Conservation (phyloP, 2,888 invertebrate genomes). For the Theodoxus fluviatilis region DNA sequence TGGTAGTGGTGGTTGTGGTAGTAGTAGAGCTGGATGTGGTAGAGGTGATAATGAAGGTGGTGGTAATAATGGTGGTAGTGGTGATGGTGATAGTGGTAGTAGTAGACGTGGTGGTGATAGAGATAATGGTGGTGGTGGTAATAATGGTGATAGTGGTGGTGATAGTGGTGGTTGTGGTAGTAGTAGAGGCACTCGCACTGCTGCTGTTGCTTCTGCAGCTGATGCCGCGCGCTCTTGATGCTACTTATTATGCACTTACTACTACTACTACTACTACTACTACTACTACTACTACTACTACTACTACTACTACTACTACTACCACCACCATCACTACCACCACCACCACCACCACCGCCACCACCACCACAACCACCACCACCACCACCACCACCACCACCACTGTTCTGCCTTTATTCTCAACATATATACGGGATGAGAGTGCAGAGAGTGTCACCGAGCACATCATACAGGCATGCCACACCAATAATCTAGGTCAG, state of each 20-base stretch:
- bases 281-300: neutral
- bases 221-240: neutral
- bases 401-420: no score
- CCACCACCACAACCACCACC: neutral
- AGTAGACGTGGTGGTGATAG: neutral
- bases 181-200: neutral
- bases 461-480: no score
- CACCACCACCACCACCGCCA: neutral
- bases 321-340: neutral
- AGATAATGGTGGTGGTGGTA: neutral
- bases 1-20: constrained; percentile 15
- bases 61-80: constrained; percentile 1
- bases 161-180: neutral
- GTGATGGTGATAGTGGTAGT: neutral
- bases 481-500: no score
- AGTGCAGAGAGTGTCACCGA: no score
- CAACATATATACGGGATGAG: no score
- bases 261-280: neutral
- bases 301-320: neutral
- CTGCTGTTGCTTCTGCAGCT: neutral
- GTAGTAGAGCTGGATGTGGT: constrained; percentile 6
- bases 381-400: neutral
- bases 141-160: neutral
- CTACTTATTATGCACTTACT: neutral
- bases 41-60: constrained; percentile 12